These are phyloP conservation scores for Philereme transversata DNA, from an alignment of 2,888 invertebrate genomes.

Conservation along the genomic window DNA sequence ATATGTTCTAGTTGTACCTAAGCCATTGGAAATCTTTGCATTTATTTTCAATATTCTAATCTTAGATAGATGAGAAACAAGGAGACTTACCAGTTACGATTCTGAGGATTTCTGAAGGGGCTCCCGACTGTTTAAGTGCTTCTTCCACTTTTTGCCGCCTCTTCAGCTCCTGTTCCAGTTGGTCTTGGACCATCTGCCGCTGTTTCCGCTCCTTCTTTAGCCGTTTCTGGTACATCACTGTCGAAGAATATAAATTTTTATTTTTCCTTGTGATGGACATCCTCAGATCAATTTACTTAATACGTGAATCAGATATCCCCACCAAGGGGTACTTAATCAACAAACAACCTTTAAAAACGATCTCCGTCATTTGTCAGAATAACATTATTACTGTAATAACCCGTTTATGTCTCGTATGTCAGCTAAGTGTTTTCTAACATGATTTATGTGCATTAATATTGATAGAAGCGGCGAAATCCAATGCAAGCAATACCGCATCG, in stretches of 20 bases:
- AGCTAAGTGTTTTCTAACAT: slow-evolving; percentile 34
- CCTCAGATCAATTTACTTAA: no score
- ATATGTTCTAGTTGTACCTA: no score
- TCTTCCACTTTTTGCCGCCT: slow-evolving; percentile 92
- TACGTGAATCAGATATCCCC: no score
- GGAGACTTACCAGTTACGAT: slow-evolving; percentile 88
- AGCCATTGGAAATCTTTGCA: no score
- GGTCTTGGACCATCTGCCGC: slow-evolving; percentile 92
- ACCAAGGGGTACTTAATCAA: no score
- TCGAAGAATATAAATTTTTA: slow-evolving; percentile 34
- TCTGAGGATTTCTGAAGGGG: slow-evolving; percentile 89
- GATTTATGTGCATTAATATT: slow-evolving; percentile 48
- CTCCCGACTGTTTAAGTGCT: slow-evolving; percentile 90
- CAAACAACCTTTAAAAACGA: no score
- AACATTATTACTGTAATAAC: not conserved
- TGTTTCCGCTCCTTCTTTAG: slow-evolving; percentile 94
- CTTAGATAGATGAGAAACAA: no score
- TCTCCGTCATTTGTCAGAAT: not conserved
- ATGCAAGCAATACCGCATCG: slow-evolving; percentile 59
- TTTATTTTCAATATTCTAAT: no score
- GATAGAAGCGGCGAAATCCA: slow-evolving; percentile 45
- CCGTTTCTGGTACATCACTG: slow-evolving; percentile 95
- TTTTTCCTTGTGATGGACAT: no score
- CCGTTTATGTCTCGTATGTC: not conserved
- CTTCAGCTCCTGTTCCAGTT: slow-evolving; percentile 91